Evolutionary conservation across 1,140 invertebrate species (phyloP), one percentile per base, ranked within the genome.

Genomic region (Drosophila truncata): DNA sequence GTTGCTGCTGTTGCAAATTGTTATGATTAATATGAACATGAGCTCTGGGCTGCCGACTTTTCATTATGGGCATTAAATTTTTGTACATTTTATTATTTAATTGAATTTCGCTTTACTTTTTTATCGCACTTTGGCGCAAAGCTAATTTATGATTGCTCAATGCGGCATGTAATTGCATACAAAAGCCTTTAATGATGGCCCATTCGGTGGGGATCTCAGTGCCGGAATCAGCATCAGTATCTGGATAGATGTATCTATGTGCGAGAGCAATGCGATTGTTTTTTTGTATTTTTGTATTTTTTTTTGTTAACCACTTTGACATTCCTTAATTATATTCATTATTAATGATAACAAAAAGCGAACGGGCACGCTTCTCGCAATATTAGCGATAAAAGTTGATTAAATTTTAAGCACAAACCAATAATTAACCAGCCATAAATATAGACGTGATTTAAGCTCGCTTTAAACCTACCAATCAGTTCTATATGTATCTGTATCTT

Each of bases 131-230:
- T 67, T 69, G 29, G 52, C 14, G 52, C 78, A 85, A 85, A 82
- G 85, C 85, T 90, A 88, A 88, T 88, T 88, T 88, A 90, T 88
- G 85, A 85, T 88, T 88, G 85, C 78, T 69, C 85, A 88, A 90
- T 90, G 85, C 85, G 57, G 85, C 85, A 90, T 88, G 85, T 90
- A 90, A 88, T 88, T 88, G 85, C 85, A 88, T 90, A 81, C 85
- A 85, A 88, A 90, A 90, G 81, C 78, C 63, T 90, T 85, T 88
- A 88, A 88, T 90, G 78, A 88, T 70, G 78, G 65, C 20, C 63
- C 25, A 50, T 47, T 29, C 49, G 8, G 7, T 39, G 50, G 50
- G 50, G 50, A 61, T 66, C 44, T 66, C 44, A 31, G 42, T 64
- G 10, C 60, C 41, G 76, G 64, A 14, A 60, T 60, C 49, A 33